Conservation (phyloP, 2,797 vertebrate genomes). For the Columba guinea region DNA sequence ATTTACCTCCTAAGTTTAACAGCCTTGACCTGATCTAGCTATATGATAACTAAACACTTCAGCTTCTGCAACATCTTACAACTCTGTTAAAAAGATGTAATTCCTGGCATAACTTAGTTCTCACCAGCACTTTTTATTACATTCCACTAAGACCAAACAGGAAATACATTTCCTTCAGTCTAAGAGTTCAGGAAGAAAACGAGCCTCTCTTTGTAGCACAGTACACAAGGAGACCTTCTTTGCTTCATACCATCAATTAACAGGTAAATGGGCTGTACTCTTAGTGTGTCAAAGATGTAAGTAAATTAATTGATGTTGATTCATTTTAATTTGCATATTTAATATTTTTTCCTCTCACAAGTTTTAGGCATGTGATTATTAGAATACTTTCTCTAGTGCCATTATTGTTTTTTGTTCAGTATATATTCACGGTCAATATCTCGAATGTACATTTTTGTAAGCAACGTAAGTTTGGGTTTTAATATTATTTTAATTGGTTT, state of each 20-base stretch:
- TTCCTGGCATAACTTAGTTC: constrained; percentile 28
- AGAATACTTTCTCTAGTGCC: neutral
- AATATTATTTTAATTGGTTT: neutral
- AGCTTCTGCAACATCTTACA: constrained; percentile 31
- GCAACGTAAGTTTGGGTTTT: neutral
- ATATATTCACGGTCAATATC: neutral
- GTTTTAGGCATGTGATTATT: neutral
- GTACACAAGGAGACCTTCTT: constrained; percentile 26
- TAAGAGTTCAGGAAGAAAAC: constrained; percentile 32
- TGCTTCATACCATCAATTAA: neutral
- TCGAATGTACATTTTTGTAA: neutral
- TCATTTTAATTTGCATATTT: neutral
- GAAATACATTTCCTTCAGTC: constrained; percentile 38
- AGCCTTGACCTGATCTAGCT: neutral
- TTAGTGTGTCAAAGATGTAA: neutral
- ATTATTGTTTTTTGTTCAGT: neutral
- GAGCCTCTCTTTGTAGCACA: neutral
- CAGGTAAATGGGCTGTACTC: neutral
- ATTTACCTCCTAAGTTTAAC: constrained; percentile 14
- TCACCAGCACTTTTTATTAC: constrained; percentile 25
- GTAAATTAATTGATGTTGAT: neutral
- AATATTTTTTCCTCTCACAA: neutral
- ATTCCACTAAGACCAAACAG: constrained; percentile 32
- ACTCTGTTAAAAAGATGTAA: neutral
- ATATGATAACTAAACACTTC: neutral